Evolutionary conservation across 1,140 invertebrate genomes (phyloP).

Genomic region (Drosophila athabasca): DNA sequence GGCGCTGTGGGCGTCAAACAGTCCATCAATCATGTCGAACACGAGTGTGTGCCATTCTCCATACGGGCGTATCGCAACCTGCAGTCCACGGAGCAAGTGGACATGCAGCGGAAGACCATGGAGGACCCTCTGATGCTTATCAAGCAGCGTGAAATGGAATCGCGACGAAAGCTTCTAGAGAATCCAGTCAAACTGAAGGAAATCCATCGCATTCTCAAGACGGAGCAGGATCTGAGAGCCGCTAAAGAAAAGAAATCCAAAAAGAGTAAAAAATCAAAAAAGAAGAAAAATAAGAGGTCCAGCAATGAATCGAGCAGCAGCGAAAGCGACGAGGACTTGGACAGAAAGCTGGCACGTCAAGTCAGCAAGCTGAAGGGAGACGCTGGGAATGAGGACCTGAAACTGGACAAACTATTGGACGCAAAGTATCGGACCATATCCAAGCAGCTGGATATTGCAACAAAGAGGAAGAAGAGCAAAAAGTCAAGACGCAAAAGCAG

Average conservation of each 20-base stretch:
- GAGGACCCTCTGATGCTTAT: conserved; percentile 95
- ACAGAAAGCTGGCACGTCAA: conserved; percentile 84
- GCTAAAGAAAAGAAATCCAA: conserved; percentile 86
- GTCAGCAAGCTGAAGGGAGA: conserved; percentile 84
- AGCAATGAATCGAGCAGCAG: conserved; percentile 35
- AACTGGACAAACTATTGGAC: conserved; percentile 67
- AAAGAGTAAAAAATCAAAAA: conserved; percentile 83
- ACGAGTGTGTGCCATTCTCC: conserved; percentile 91
- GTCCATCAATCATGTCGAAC: conserved; percentile 89
- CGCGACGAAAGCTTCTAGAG: conserved; percentile 90
- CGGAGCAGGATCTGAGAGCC: conserved; percentile 85
- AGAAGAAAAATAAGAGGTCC: conserved; percentile 58
- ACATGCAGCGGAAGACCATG: conserved; percentile 92
- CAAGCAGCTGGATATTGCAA: conserved; percentile 78
- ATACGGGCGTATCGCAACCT: conserved; percentile 84
- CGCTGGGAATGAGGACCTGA: conserved; percentile 39
- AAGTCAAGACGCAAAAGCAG: conserved; percentile 32
- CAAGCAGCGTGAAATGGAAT: conserved; percentile 93
- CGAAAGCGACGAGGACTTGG: conserved; percentile 84
- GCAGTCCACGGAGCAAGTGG: conserved; percentile 87
- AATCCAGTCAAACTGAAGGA: conserved; percentile 96
- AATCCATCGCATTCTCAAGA: conserved; percentile 90
- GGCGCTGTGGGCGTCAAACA: conserved; percentile 73
- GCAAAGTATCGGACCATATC: conserved; percentile 75
- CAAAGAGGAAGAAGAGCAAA: conserved; percentile 47